Base-by-base conservation (phyloP, 2,797 vertebrate species). In the Carduelis carduelis region DNA sequence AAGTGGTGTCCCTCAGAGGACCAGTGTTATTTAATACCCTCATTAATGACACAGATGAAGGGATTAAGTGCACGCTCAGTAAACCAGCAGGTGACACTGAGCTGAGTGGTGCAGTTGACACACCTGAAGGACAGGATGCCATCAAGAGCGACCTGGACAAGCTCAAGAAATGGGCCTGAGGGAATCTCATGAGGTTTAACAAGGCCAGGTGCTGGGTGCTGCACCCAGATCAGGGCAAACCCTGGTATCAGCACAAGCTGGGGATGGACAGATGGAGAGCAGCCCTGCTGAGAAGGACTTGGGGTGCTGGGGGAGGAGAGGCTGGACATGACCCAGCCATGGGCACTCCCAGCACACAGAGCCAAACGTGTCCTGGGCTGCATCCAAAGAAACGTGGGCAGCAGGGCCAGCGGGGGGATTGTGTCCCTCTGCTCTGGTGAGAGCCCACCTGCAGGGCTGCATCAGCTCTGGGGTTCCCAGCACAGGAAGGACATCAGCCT, bases 81-180 rank as follows among this genome's bases (percentile, higher is more conserved):
- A 49, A 16, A 27, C 8, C n/a, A 3, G 19, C 55, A 43, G 19
- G 4, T 47, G 41, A 41, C 53, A 9, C 15, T 0, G 1, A 47
- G 55, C 26, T 60, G 53, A 41, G 26, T 47, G 46, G 4, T 60
- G 77, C 53, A 41, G 14, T 0, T 52, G 46, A 74, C 39, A 34
- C 20, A 27, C 12, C 34, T 32, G 46, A 66, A 47, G 61, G 5
- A 47, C 0, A 0, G 19, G 19, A 35, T 55, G 34, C 14, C 22
- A 43, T 47, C 13, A 9, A 32, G 30, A 55, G 34, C 12, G 26
- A 60, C 30, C 30, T 35, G 46, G 30, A 35, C 24, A 74, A 11
- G 9, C 21, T 47, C 2, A 2, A 39, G 23, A 6, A 59, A 6
- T 30, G 27, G 28, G 30, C 19, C 52, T 21, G 12, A 14, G 9